Conservation (phyloP, 2,888 invertebrate genomes). For the Drosophila mettleri region DNA sequence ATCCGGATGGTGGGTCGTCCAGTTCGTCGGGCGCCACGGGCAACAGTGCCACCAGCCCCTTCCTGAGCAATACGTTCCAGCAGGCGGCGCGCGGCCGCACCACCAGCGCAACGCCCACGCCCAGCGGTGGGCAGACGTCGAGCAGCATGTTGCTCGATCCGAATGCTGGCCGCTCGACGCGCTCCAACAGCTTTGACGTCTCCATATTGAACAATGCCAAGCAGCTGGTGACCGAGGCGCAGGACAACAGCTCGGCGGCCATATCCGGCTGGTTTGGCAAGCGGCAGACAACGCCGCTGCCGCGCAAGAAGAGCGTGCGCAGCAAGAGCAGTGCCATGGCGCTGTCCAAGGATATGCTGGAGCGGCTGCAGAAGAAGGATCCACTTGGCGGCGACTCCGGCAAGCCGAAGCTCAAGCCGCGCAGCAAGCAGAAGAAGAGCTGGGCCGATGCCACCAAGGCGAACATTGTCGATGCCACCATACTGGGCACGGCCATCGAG, state of each 20-base stretch:
- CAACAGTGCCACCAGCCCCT: constrained; percentile 52
- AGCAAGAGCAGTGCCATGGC: constrained; percentile 86
- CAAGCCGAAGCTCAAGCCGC: constrained; percentile 84
- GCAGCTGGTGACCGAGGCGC: constrained; percentile 84
- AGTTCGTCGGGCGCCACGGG: constrained; percentile 66
- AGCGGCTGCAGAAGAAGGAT: constrained; percentile 86
- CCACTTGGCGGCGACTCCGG: constrained; percentile 79
- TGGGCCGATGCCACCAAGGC: constrained; percentile 85
- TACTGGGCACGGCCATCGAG: constrained; percentile 93
- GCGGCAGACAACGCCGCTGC: constrained; percentile 92
- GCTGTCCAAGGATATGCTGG: constrained; percentile 87
- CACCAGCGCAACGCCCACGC: constrained; percentile 74
- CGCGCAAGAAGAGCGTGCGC: constrained; percentile 87
- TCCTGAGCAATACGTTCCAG: constrained; percentile 66
- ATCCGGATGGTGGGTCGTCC: constrained; percentile 65
- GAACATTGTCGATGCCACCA: constrained; percentile 92
- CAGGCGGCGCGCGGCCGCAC: constrained; percentile 71
- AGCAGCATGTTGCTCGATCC: constrained; percentile 82
- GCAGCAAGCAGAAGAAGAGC: constrained; percentile 82
- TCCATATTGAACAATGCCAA: constrained; percentile 88
- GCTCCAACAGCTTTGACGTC: constrained; percentile 94
- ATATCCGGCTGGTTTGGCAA: constrained; percentile 92
- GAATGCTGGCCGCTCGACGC: constrained; percentile 87
- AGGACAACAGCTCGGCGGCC: constrained; percentile 85
- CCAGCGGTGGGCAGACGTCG: constrained; percentile 55